phyloP scores from a whole-genome alignment of 2,797 vertebrate species.

The Cirrhinus molitorella region DNA sequence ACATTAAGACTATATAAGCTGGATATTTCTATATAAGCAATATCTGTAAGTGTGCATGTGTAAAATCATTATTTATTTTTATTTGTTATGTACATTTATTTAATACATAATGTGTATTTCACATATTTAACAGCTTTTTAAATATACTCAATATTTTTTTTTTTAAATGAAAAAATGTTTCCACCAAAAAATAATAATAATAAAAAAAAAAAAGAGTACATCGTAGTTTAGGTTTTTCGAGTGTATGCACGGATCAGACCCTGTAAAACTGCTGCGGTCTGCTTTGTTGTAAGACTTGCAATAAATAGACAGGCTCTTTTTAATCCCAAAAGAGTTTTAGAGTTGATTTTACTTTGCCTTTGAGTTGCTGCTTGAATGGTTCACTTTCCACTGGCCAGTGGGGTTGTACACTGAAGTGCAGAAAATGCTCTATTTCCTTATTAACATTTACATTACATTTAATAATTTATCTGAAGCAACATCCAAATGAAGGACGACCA shows the following conservation, averaged over 20 bases:
- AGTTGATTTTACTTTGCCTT: neutral
- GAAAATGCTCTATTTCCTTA: neutral
- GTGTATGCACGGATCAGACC: neutral
- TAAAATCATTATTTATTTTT: too few species aligned
- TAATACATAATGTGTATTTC: too few species aligned
- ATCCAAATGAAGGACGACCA: neutral
- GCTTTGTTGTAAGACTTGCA: neutral
- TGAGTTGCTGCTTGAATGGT: neutral
- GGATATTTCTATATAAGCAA: too few species aligned
- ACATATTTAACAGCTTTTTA: too few species aligned
- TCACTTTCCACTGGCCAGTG: neutral
- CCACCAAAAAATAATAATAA: too few species aligned
- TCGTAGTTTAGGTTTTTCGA: too few species aligned
- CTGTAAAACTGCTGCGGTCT: neutral
- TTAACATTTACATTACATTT: neutral
- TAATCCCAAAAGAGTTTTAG: neutral
- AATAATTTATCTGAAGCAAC: neutral
- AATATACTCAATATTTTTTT: too few species aligned
- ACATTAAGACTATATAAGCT: too few species aligned
- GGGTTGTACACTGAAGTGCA: neutral
- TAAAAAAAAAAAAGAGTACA: too few species aligned
- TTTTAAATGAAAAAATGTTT: too few species aligned
- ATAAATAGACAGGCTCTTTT: neutral
- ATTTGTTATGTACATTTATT: too few species aligned
- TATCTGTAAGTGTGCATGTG: too few species aligned